These are phyloP conservation scores for Bungarus multicinctus DNA, from an alignment of 2,113 vertebrate genomes.

Conservation along the genomic window DNA sequence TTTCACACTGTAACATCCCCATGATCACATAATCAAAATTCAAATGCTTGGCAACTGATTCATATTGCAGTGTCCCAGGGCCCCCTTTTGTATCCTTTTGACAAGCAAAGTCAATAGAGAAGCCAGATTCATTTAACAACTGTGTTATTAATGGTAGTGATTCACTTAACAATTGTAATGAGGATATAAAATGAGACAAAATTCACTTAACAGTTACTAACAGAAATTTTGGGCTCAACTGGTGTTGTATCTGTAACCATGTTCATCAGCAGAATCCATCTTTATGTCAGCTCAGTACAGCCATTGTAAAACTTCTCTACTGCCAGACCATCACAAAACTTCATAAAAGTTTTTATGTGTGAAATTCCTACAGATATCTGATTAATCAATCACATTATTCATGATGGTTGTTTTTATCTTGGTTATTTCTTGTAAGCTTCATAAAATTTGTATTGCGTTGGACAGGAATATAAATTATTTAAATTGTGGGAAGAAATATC, in stretches of 20 bases:
- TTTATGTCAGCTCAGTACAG: neutral
- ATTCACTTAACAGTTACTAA: neutral
- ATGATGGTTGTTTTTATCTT: neutral
- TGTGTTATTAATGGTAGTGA: neutral
- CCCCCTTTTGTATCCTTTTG: neutral
- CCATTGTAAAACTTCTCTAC: neutral
- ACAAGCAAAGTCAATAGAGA: neutral
- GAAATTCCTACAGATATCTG: neutral
- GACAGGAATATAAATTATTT: neutral
- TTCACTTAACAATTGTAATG: neutral
- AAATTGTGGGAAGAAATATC: neutral
- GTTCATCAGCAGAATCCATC: neutral
- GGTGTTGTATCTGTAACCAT: neutral
- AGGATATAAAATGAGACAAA: neutral
- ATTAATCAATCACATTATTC: neutral
- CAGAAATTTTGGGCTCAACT: neutral
- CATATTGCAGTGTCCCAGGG: neutral
- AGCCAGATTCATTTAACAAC: neutral
- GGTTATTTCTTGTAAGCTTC: neutral
- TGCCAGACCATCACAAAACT: neutral
- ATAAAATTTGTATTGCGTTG: neutral
- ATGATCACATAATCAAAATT: neutral
- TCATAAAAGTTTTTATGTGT: neutral
- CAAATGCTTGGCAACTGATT: neutral
- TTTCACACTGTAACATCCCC: neutral